Evolutionary conservation across 2,113 vertebrate species (phyloP).

Genomic region (Morone saxatilis): DNA sequence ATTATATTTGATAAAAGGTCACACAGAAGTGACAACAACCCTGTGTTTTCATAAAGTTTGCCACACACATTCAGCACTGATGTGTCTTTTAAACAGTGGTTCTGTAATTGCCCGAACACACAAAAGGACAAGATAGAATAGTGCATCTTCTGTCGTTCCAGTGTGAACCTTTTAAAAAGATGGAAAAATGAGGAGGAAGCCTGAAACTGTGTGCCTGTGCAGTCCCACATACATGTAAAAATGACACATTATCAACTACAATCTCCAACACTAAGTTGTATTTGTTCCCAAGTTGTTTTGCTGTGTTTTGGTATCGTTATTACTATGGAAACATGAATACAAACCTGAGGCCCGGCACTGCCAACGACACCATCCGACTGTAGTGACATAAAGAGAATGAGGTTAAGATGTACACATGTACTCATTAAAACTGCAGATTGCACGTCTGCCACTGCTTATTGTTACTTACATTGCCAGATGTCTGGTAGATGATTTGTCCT

Average conservation of each 20-base stretch:
- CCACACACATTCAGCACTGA: background rate
- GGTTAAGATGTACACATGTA: background rate
- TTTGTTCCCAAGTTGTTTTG: background rate
- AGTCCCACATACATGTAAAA: background rate
- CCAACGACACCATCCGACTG: slow-evolving; percentile 61
- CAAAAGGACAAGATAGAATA: background rate
- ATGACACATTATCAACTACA: background rate
- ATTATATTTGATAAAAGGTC: slow-evolving; percentile 10
- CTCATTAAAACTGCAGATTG: too few relatives aligned
- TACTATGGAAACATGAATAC: slow-evolving; percentile 13
- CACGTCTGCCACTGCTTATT: background rate
- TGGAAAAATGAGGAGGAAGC: background rate
- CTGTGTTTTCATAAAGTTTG: background rate
- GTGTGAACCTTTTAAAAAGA: background rate
- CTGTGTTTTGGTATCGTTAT: background rate
- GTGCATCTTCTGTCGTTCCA: background rate
- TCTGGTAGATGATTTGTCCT: slow-evolving; percentile 84
- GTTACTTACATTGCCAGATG: slow-evolving; percentile 75
- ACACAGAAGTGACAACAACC: background rate
- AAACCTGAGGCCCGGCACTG: slow-evolving; percentile 72
- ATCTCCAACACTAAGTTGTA: background rate
- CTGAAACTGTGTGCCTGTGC: background rate
- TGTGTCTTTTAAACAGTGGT: background rate
- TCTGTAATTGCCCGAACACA: background rate
- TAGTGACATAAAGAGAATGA: slow-evolving; percentile 17